phyloP scores from a whole-genome alignment of 1,140 invertebrate genomes.

The Ephestia elutella region DNA sequence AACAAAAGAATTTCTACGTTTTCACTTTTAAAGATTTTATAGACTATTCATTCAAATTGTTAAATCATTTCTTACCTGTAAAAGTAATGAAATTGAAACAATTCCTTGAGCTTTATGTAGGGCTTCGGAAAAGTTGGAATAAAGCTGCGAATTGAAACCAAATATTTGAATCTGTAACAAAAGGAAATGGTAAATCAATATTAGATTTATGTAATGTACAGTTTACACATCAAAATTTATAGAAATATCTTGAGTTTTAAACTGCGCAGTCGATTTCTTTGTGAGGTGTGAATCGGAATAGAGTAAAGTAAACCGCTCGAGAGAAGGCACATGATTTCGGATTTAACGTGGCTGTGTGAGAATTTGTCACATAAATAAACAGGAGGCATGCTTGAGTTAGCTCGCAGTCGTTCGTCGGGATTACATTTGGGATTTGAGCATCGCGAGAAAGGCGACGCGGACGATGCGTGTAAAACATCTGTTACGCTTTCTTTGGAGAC shows the following conservation, averaged over 20 bases:
- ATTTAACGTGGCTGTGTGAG: conserved; percentile 59
- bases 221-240: not conserved
- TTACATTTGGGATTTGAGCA: conserved; percentile 66
- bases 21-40: not conserved
- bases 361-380: conserved; percentile 74
- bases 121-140: conserved; percentile 93
- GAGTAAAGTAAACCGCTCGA: conserved; percentile 32
- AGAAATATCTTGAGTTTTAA: not conserved
- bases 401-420: conserved; percentile 62
- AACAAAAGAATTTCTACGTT: not conserved
- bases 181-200: conserved; percentile 21
- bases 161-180: conserved; percentile 92
- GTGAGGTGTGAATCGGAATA: not conserved
- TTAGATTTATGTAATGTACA: conserved; percentile 11
- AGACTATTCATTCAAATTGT: not conserved
- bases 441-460: conserved; percentile 35
- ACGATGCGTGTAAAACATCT: conserved; percentile 66
- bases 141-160: conserved; percentile 94
- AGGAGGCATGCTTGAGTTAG: conserved; percentile 62
- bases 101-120: conserved; percentile 91
- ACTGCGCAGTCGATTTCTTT: not conserved
- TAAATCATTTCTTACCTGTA: conserved; percentile 80
- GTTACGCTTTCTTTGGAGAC: conserved; percentile 59
- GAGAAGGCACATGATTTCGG: conserved; percentile 59
- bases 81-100: conserved; percentile 88